phyloP scores from a whole-genome alignment of 2,113 vertebrate species.

The Cinclus mexicanus region DNA sequence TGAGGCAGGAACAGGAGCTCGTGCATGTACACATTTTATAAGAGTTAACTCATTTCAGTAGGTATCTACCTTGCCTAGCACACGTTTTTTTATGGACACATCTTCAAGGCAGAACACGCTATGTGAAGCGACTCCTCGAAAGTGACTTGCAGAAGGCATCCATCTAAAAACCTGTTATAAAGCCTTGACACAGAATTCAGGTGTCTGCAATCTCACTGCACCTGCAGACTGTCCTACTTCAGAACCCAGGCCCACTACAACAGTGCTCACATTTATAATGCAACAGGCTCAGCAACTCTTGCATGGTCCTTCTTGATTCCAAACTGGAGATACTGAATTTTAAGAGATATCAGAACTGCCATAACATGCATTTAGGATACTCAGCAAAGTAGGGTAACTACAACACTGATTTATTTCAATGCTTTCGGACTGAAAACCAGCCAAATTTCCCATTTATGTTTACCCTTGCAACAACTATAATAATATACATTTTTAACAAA shows the following conservation, averaged over 20 bases:
- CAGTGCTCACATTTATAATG: rapidly evolving
- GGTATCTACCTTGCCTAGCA: background rate
- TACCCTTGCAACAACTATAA: background rate
- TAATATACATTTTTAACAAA: background rate
- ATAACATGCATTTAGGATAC: no score
- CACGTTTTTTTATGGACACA: background rate
- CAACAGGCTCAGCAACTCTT: background rate
- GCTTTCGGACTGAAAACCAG: background rate
- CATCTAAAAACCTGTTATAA: background rate
- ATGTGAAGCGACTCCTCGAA: background rate
- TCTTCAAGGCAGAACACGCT: background rate
- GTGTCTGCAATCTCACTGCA: background rate
- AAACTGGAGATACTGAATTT: background rate
- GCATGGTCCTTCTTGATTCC: background rate
- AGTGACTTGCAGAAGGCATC: rapidly evolving
- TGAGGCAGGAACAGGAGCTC: background rate
- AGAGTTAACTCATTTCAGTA: background rate
- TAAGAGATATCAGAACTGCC: background rate
- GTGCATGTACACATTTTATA: rapidly evolving
- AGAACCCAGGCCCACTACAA: background rate
- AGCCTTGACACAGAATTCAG: background rate
- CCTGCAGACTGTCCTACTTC: background rate
- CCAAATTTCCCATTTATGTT: background rate
- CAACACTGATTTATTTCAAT: background rate
- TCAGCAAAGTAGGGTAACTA: background rate